Evolutionary conservation across 2,113 vertebrate genomes (phyloP), one percentile per base, ranked within the genome.

Genomic region (Hemiprocne comata): DNA sequence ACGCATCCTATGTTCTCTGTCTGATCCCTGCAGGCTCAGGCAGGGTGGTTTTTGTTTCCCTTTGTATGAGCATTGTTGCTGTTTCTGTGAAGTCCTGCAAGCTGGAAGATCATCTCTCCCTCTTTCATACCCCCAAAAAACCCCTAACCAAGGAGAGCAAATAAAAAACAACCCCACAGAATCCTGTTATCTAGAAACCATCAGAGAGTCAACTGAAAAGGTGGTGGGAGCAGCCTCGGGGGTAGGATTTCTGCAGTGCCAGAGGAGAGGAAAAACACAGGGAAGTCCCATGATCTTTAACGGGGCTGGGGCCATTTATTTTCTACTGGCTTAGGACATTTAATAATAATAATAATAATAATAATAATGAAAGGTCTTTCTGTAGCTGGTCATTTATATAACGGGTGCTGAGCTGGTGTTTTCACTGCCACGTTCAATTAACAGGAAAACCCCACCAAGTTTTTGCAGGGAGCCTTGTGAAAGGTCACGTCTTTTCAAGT

Each of bases 251-350:
- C 24, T 29, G 40, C 54, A 13, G 46, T 16, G 48, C 44, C 1
- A 19, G 66, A 18, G 48, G 23, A 38, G 78, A 48, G 66, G 60
- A 55, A 24, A 2, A 0, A 1, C 13, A 6, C 8, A 2, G 33
- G 64, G 58, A 44, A 40, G 29, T 10, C 4, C 12, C 3, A 3
- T 17, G 1, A 25, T 36, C 25, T 36, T 34, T 26, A 36, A 17
- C 1, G 2, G 53, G 38, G 51, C 58, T 19, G 25, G 36, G 72
- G 38, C 3, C 7, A 0, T 73, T 73, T 60, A 0, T 73, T 73
- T 60, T 84, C 34, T 55, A 31, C 54, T 23, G 6, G 48, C 18
- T 84, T 51, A 7, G 0, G 11, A 13, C 25, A 3, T 20, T 60
- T 33, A 29, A 9, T 26, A 14, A 51, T 42, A 42, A 42, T 12